Percentiles rank a stretch among this genome's conserved stretches.
Conservation (phyloP, 2,797 vertebrate genomes). For the Syngnathus acus region DNA sequence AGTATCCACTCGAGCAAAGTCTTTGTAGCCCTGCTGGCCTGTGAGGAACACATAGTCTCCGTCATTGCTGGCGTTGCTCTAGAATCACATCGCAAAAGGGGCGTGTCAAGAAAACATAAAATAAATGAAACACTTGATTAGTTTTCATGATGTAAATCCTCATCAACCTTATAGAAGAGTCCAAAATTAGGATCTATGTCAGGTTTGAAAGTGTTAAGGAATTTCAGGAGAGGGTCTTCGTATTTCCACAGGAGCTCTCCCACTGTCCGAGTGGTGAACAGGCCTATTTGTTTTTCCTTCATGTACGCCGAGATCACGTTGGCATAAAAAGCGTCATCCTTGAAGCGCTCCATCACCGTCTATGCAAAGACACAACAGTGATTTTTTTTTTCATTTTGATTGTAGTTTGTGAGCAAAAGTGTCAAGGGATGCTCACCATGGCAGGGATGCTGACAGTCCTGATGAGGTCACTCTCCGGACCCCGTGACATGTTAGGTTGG, state of each 20-base stretch:
- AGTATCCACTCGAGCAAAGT: slow-evolving; percentile 82
- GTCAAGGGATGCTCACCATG: slow-evolving; percentile 70
- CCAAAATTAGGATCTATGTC: slow-evolving; percentile 76
- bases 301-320: slow-evolving; percentile 50
- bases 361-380: neutral
- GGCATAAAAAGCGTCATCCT: fast-evolving
- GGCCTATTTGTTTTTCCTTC: slow-evolving; percentile 32
- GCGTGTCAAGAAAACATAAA: neutral
- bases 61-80: slow-evolving; percentile 86
- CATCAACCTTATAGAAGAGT: slow-evolving; percentile 80
- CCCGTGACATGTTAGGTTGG: slow-evolving; percentile 77
- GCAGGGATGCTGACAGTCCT: slow-evolving; percentile 87
- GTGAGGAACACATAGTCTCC: slow-evolving; percentile 86
- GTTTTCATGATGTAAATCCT: neutral
- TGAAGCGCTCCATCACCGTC: slow-evolving; percentile 63
- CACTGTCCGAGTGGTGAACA: slow-evolving; percentile 76
- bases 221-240: slow-evolving; percentile 74
- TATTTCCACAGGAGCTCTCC: slow-evolving; percentile 87
- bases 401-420: neutral
- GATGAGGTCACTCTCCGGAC: slow-evolving; percentile 79
- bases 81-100: slow-evolving; percentile 16
- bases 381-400: neutral
- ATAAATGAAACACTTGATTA: neutral
- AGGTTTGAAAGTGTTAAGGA: slow-evolving; percentile 36
- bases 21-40: slow-evolving; percentile 76